These are phyloP conservation scores for Lordiphosa mommai DNA, from an alignment of 1,140 invertebrate genomes.

Conservation along the genomic window DNA sequence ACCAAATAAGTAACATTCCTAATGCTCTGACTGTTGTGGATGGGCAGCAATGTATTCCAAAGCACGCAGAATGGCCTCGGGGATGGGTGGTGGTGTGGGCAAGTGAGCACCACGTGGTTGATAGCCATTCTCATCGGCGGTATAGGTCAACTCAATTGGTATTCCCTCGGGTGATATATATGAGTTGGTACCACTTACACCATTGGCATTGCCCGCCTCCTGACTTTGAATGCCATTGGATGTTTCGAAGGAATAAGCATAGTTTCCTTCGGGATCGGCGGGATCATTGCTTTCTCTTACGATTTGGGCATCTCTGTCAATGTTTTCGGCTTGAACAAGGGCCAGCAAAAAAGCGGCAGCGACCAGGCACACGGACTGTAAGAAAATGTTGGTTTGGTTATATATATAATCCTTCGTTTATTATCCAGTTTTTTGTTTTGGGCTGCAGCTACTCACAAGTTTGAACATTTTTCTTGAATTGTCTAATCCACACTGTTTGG, in stretches of 20 bases:
- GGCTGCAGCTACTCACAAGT: constrained; percentile 68
- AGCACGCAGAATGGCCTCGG: constrained; percentile 59
- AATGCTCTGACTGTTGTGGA: constrained; percentile 17
- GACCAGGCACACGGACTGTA: constrained; percentile 56
- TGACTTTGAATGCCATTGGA: constrained; percentile 66
- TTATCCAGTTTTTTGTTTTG: not conserved
- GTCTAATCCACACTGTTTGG: constrained; percentile 68
- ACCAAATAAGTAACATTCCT: not conserved
- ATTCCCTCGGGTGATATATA: constrained; percentile 63
- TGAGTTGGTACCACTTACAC: constrained; percentile 20
- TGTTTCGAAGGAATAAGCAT: constrained; percentile 26
- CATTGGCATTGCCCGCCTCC: constrained; percentile 56
- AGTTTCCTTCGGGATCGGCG: constrained; percentile 63
- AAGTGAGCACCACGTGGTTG: constrained; percentile 80
- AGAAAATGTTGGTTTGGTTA: constrained; percentile 3
- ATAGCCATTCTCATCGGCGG: constrained; percentile 81
- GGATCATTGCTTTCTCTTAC: constrained; percentile 19
- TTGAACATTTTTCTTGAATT: constrained; percentile 74
- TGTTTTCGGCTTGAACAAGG: constrained; percentile 62
- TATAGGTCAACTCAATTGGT: constrained; percentile 67
- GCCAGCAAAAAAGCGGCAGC: constrained; percentile 56
- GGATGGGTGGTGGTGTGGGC: constrained; percentile 80
- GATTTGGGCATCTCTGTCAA: constrained; percentile 54
- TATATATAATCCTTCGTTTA: not conserved
- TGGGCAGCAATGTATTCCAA: constrained; percentile 80